Percentiles rank a stretch among this genome's conserved stretches.
Conservation (phyloP, 2,113 vertebrate species). For the Carassius carassius region DNA sequence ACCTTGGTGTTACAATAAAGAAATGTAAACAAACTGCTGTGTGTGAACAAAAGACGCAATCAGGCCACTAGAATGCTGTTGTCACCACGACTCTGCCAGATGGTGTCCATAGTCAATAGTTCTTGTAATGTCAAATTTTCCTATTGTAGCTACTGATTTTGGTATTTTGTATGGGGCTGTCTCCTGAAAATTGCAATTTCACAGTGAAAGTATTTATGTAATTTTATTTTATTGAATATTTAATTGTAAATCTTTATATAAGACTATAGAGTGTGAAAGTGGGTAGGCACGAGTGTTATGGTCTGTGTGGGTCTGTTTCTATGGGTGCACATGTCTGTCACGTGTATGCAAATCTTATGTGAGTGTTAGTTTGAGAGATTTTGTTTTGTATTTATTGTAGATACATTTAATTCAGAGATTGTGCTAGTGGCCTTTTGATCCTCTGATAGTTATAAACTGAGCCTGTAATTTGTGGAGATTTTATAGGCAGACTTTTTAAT, state of each 20-base stretch:
- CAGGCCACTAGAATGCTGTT: background rate
- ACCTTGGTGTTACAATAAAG: constrained; percentile 1
- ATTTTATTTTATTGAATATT: constrained; percentile 70
- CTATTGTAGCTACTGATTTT: constrained; percentile 56
- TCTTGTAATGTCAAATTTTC: constrained; percentile 38
- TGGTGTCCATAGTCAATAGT: constrained; percentile 30
- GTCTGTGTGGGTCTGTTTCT: constrained; percentile 24
- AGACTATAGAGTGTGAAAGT: background rate
- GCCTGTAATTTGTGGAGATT: constrained; percentile 40
- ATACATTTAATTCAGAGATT: constrained; percentile 34
- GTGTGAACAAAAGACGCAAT: background rate
- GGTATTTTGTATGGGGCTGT: constrained; percentile 70
- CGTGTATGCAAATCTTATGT: constrained; percentile 6
- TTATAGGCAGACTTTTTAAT: constrained; percentile 21
- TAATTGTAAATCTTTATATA: constrained; percentile 41
- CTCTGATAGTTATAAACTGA: constrained; percentile 38
- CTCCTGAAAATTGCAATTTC: constrained; percentile 62
- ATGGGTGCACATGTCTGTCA: background rate
- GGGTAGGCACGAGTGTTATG: constrained; percentile 32
- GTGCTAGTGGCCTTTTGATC: constrained; percentile 33
- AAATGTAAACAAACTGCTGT: background rate
- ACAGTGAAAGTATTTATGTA: constrained; percentile 52
- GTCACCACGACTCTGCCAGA: background rate
- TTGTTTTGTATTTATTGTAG: constrained; percentile 42
- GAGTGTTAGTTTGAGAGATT: constrained; percentile 12